These are phyloP conservation scores for Spodoptera picta DNA, from an alignment of 2,888 invertebrate species.

Conservation along the genomic window DNA sequence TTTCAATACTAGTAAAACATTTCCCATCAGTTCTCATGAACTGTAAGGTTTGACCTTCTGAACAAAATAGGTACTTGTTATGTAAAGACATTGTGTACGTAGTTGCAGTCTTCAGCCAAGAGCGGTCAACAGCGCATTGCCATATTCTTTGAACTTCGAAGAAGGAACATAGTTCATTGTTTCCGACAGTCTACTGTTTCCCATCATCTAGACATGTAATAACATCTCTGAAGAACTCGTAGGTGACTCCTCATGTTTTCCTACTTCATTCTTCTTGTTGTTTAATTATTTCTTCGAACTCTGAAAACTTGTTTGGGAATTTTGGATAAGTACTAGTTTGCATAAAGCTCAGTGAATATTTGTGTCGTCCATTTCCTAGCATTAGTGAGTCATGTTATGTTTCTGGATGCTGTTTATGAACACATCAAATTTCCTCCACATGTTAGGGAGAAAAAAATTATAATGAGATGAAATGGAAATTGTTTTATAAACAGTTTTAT, in stretches of 20 bases:
- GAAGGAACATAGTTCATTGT: slow-evolving; percentile 7
- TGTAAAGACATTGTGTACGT: background rate
- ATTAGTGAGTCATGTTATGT: slow-evolving; percentile 42
- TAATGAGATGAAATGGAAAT: slow-evolving; percentile 12
- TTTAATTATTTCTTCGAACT: slow-evolving; percentile 22
- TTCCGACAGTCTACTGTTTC: slow-evolving; percentile 5
- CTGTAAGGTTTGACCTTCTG: slow-evolving; percentile 61
- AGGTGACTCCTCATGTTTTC: slow-evolving; percentile 11
- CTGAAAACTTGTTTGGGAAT: slow-evolving; percentile 20
- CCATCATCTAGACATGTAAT: slow-evolving; percentile 21
- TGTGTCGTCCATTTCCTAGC: slow-evolving; percentile 49
- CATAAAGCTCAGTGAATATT: slow-evolving; percentile 33
- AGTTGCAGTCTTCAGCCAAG: background rate
- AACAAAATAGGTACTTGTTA: background rate
- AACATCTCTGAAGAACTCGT: slow-evolving; percentile 14
- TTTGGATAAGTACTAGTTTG: slow-evolving; percentile 18
- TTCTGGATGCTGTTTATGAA: slow-evolving; percentile 47
- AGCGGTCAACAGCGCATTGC: background rate
- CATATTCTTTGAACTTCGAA: background rate
- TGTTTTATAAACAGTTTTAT: background rate
- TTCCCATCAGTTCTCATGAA: slow-evolving; percentile 67
- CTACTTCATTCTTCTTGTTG: slow-evolving; percentile 1
- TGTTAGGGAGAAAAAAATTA: slow-evolving; percentile 25
- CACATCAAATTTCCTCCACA: slow-evolving; percentile 36
- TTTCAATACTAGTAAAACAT: slow-evolving; percentile 62